phyloP scores from a whole-genome alignment of 2,113 vertebrate genomes.

The Ploceus nigricollis region DNA sequence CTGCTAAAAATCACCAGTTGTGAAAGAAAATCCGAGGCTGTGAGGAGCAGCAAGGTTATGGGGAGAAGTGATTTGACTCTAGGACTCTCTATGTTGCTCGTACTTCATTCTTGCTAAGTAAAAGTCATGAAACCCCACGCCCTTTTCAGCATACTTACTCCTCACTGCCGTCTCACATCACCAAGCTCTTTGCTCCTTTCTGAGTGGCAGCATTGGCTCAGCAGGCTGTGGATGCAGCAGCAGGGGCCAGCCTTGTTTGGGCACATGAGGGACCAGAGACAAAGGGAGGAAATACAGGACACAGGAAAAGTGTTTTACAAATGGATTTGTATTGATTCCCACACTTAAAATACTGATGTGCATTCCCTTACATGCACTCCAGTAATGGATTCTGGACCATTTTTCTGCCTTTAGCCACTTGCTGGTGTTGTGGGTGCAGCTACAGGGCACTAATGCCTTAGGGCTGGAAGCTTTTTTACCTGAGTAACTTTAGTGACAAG shows the following conservation, averaged over 20 bases:
- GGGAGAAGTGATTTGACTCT: not conserved
- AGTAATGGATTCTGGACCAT: not conserved
- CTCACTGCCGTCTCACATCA: not conserved
- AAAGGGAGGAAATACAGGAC: not conserved
- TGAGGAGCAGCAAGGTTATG: not conserved
- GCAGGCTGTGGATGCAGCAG: not conserved
- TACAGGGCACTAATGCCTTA: not conserved
- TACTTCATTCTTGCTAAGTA: not conserved
- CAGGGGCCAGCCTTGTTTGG: not conserved
- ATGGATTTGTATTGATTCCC: not conserved
- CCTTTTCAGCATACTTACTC: not conserved
- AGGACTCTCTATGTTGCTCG: not conserved
- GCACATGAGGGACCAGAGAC: not conserved
- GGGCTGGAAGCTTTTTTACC: not conserved
- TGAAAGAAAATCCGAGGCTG: not conserved
- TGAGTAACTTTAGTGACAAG: not conserved
- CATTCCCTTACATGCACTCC: not conserved
- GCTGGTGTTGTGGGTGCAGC: not conserved
- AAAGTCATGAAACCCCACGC: not conserved
- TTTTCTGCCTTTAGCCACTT: not conserved
- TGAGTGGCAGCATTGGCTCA: accelerated
- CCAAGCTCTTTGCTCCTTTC: not conserved
- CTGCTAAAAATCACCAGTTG: not conserved
- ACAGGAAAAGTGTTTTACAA: not conserved
- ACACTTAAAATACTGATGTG: not conserved